Base-by-base conservation (phyloP, 2,113 vertebrate species). In the Phalacrocorax brasilianus region DNA sequence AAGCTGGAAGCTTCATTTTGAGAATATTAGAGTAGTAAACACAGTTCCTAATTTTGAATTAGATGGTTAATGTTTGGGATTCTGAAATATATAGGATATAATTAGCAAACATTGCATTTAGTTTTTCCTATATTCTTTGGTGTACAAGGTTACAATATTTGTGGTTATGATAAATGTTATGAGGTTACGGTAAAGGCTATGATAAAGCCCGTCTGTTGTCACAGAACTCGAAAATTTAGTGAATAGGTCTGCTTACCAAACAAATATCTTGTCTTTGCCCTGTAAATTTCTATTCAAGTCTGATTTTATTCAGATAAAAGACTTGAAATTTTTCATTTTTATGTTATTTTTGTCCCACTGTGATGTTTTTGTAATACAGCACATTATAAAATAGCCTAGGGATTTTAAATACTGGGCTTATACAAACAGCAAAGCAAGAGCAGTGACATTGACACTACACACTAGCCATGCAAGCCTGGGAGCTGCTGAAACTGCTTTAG, bases 381-480 rank as follows among this genome's bases (percentile, higher is more conserved):
- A 33, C 33, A 45, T 75, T 35, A 50, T 88, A 85, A 91, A 65
- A 52, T 18, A 89, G 20, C 23, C 8, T 85, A 63, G 42, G n/a
- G 18, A 74, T 89, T 86, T 89, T 77, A 35, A 45, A 35, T 89
- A 50, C 45, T 74, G 45, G 3, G 3, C 61, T 95, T 75, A 12
- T 24, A 50, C 17, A 71, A 70, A 50, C 33, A 78, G 15, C 20
- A 17, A 75, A 65, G 40, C 28, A 63, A 33, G 30, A 49, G 4
- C 50, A 47, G 50, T 63, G 66, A 14, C 59, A 5, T 1, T 32
- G 45, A 14, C 16, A 12, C 30, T 3, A 1, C 40, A 52, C 33
- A 10, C 10, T 27, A 3, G 5, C n/a, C 6, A 0, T 7, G 42
- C 3, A 3, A 40, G 27, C 16, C 71, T 32, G 47, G 28, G 38